Conservation (phyloP, 2,888 invertebrate genomes). For the Agapostemon virescens region DNA sequence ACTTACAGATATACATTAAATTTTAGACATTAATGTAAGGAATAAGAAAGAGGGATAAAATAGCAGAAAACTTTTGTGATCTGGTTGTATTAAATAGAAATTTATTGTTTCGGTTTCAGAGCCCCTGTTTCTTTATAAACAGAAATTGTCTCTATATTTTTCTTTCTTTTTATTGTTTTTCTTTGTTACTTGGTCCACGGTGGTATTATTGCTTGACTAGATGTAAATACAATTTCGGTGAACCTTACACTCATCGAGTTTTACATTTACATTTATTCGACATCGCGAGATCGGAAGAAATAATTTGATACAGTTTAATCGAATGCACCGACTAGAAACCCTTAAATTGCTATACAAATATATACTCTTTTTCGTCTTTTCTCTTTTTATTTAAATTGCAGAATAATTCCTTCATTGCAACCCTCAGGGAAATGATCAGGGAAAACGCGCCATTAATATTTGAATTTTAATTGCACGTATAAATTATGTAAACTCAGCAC, state of each 20-base stretch:
- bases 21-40: too few relatives aligned
- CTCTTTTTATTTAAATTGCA: not conserved
- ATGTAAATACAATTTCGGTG: constrained; percentile 20
- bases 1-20: too few relatives aligned
- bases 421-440: not conserved
- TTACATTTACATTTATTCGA: constrained; percentile 20
- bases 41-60: not conserved
- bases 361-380: not conserved
- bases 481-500: not conserved
- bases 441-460: not conserved
- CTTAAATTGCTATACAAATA: constrained; percentile 10
- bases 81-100: constrained; percentile 5
- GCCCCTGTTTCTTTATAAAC: not conserved
- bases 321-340: not conserved
- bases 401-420: not conserved
- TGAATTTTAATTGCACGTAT: not conserved
- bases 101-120: constrained; percentile 1
- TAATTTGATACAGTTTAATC: not conserved
- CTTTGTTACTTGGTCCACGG: constrained; percentile 1
- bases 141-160: not conserved
- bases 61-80: not conserved
- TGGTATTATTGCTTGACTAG: constrained; percentile 13
- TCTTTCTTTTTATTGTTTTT: not conserved
- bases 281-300: constrained; percentile 9
- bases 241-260: constrained; percentile 12